Percentiles rank a stretch among this genome's conserved stretches.
phyloP scores from a whole-genome alignment of 2,113 vertebrate species.

The Rafetus swinhoei region DNA sequence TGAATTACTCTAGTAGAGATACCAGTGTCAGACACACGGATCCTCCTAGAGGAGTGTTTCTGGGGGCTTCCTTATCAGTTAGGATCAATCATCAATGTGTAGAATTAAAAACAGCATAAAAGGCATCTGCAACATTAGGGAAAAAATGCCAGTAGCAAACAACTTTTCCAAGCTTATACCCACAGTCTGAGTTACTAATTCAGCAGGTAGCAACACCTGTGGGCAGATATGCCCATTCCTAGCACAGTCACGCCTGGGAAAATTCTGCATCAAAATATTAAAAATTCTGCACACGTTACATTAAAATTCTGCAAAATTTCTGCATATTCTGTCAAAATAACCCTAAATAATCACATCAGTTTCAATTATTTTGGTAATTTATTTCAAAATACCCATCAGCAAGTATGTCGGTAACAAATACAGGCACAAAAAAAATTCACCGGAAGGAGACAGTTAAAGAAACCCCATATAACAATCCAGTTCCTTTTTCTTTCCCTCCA shows the following conservation, averaged over 20 bases:
- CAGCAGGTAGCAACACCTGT: rapidly evolving
- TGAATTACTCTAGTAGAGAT: neutral
- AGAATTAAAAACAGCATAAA: rapidly evolving
- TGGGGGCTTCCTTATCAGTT: neutral
- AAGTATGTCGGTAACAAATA: too few species aligned
- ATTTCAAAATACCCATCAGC: too few species aligned
- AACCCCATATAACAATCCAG: too few species aligned
- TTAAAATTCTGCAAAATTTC: too few species aligned
- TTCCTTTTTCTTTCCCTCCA: too few species aligned
- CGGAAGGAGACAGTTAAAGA: too few species aligned
- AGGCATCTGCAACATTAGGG: neutral
- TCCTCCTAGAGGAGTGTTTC: neutral
- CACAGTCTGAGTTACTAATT: neutral
- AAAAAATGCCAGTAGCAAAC: neutral
- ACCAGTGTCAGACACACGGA: neutral
- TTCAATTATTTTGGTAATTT: too few species aligned
- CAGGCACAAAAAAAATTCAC: too few species aligned
- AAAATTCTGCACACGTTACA: too few species aligned
- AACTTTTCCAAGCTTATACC: neutral
- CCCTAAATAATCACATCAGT: too few species aligned
- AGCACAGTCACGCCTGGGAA: neutral
- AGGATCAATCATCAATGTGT: rapidly evolving
- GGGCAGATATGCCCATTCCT: neutral
- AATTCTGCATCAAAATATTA: too few species aligned
- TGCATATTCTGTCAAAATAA: too few species aligned